Evolutionary conservation across 2,113 vertebrate genomes (phyloP).

Genomic region (Microtus richardsoni): DNA sequence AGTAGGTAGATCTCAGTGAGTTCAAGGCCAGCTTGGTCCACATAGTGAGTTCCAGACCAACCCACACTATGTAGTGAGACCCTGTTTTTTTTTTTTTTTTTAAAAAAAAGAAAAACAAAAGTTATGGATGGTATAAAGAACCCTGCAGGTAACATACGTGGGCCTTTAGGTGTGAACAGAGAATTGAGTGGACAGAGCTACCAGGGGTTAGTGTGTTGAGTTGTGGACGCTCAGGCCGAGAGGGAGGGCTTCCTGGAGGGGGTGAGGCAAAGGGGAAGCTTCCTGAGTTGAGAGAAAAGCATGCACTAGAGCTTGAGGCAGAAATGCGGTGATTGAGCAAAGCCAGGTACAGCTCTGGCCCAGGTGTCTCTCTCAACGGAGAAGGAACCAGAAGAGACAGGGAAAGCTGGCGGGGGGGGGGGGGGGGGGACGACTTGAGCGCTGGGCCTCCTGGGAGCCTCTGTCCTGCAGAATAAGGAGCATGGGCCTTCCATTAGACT

Average conservation of each 20-base stretch:
- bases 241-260: conserved; percentile 31
- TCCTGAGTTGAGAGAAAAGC: background rate
- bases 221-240: background rate
- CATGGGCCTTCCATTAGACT: background rate
- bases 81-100: background rate
- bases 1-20: background rate
- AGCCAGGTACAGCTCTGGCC: background rate
- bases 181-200: background rate
- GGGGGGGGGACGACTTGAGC: background rate
- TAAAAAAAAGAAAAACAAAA: background rate
- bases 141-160: background rate
- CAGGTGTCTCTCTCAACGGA: background rate
- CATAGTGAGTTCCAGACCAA: background rate
- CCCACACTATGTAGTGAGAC: background rate
- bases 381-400: background rate
- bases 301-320: background rate
- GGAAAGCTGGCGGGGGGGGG: background rate
- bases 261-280: background rate
- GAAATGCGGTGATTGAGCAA: background rate
- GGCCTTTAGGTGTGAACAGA: conserved; percentile 3
- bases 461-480: background rate
- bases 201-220: background rate
- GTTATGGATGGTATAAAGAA: background rate
- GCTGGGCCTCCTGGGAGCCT: background rate
- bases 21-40: background rate